These are phyloP conservation scores for Pantherophis guttatus DNA, from an alignment of 2,113 vertebrate genomes.

Conservation along the genomic window DNA sequence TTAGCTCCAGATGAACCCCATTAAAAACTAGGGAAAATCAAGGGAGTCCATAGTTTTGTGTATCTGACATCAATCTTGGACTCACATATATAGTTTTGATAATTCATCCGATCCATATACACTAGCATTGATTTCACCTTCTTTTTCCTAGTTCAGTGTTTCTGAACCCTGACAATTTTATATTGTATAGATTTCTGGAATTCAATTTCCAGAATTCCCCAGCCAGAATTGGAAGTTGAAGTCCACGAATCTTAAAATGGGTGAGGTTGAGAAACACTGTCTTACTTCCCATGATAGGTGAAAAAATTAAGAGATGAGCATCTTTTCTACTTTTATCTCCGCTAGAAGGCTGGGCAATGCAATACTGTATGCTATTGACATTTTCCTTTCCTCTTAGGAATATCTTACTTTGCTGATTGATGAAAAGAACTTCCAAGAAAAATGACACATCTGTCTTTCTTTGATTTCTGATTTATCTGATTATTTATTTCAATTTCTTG, in stretches of 20 bases:
- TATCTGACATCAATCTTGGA: background rate
- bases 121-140: background rate
- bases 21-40: background rate
- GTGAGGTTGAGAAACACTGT: background rate
- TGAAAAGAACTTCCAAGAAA: background rate
- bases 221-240: background rate
- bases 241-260: background rate
- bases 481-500: background rate
- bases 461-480: background rate
- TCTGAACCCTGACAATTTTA: background rate
- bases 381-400: background rate
- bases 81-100: background rate
- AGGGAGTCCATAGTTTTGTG: background rate
- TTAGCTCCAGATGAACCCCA: background rate
- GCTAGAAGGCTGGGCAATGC: background rate
- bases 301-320: background rate
- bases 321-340: background rate
- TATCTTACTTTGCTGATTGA: background rate
- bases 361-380: background rate
- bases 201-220: background rate
- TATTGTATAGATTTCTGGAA: background rate
- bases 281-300: background rate
- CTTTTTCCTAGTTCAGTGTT: background rate
- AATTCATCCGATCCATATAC: background rate
- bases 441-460: background rate